Base-by-base conservation (phyloP, 92 coral and sea anemone species). In the Pocillopora grandis region DNA sequence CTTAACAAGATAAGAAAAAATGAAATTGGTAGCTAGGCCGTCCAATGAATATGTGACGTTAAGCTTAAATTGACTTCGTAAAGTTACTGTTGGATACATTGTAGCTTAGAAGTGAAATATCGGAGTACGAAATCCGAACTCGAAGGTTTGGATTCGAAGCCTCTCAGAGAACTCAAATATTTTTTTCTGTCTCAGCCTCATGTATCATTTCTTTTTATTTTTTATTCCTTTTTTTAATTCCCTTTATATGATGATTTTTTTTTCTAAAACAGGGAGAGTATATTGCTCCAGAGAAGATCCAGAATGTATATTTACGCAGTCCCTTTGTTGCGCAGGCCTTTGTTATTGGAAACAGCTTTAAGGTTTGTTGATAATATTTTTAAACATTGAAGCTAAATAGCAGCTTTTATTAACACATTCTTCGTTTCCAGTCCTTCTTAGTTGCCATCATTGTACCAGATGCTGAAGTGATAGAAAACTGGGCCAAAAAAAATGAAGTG, bases 401-500 rank as follows among this genome's bases (percentile, higher is more conserved):
- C 23, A 75, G 62, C 42, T 27, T 56, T 12, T 1, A n/a, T 49
- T 12, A 27, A 48, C 52, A 48, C 65, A 1, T n/a, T 64, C 61
- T 84, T 19, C 55, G 12, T 70, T 87, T 81, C 37, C 82, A 93
- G 98, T 87, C 98, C 8, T 93, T 88, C 56, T 66, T 84, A 11
- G 93, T 93, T 19, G 98, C 93, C 3, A 89, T 93, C 62, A 93
- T 85, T 62, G 98, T 93, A 49, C 98, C 98, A 66, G 98, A 93
- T 70, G 73, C 93, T 8, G 98, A 93, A 49, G 85, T 92, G 1
- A 57, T 91, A 42, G 89, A 92, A 27, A 83, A 92, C 70, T 91
- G 95, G 98, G 95, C 98, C 19, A n/a, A 88, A 76, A 82, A 78
- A 14, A 87, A 62, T 18, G 83, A 85, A 31, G 82, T 93, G 35